phyloP scores from a whole-genome alignment of 2,888 invertebrate genomes.

The Xylota sylvarum region DNA sequence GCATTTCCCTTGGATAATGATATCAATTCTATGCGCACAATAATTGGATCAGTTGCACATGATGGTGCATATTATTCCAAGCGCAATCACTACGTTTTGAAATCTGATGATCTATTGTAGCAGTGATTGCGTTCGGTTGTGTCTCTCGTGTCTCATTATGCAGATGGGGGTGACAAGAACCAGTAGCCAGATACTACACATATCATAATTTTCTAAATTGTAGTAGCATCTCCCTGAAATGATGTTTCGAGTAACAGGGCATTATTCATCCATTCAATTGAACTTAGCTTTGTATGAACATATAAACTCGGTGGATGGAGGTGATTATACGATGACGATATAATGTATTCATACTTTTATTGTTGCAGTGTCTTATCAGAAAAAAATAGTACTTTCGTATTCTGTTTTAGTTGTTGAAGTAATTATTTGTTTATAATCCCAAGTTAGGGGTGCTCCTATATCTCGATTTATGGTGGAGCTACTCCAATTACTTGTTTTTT shows the following conservation, averaged over 20 bases:
- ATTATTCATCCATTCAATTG: slow-evolving; percentile 7
- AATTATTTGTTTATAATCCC: not conserved
- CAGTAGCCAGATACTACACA: not conserved
- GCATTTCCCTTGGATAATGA: not conserved
- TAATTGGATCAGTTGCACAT: slow-evolving; percentile 47
- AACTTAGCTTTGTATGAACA: slow-evolving; percentile 6
- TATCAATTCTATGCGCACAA: slow-evolving; percentile 2
- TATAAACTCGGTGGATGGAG: slow-evolving; percentile 52
- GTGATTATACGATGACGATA: slow-evolving; percentile 6
- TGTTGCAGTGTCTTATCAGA: slow-evolving; percentile 1
- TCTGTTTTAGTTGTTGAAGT: not conserved
- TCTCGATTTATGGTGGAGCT: no score
- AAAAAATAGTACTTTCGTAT: not conserved
- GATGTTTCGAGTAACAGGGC: not conserved
- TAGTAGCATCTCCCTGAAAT: not conserved
- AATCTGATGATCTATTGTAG: slow-evolving; percentile 34
- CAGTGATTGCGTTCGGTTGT: slow-evolving; percentile 1
- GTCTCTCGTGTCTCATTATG: slow-evolving; percentile 12
- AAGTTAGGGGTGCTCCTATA: no score
- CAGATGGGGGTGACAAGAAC: not conserved
- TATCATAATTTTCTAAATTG: not conserved
- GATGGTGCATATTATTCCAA: slow-evolving; percentile 33
- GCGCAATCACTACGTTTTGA: slow-evolving; percentile 68
- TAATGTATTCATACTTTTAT: slow-evolving; percentile 9
- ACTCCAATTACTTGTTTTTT: no score